A percentile compares a stretch with the other conserved stretches of the same genome.
phyloP scores from a whole-genome alignment of 2,113 vertebrate genomes.

The Etheostoma spectabile region DNA sequence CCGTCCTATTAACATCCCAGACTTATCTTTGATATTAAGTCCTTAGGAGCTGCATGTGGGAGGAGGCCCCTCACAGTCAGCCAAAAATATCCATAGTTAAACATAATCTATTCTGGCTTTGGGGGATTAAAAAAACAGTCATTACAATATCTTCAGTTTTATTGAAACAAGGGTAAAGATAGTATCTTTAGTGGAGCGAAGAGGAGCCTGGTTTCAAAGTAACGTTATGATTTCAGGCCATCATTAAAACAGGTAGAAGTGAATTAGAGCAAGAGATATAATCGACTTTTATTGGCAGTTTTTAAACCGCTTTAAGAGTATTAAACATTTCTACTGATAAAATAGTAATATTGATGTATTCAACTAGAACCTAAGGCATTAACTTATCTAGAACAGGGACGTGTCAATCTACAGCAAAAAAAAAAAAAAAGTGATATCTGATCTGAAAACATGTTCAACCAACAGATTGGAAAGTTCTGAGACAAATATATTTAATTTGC shows the following conservation, averaged over 20 bases:
- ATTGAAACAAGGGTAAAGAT: neutral
- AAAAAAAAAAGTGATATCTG: neutral
- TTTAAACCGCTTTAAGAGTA: neutral
- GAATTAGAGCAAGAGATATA: neutral
- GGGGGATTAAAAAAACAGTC: constrained; percentile 2
- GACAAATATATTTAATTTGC: neutral
- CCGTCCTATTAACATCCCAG: constrained; percentile 17
- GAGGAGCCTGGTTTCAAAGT: neutral
- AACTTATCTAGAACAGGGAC: neutral
- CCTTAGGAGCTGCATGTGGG: constrained; percentile 27
- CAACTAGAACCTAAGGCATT: neutral
- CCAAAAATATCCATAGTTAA: constrained; percentile 36
- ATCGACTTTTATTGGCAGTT: neutral
- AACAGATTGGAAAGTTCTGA: neutral
- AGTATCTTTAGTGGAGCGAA: neutral
- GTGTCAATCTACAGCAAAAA: neutral
- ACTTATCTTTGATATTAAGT: constrained; percentile 44
- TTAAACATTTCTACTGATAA: neutral
- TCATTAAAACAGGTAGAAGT: constrained; percentile 7
- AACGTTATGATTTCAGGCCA: neutral
- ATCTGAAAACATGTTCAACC: neutral
- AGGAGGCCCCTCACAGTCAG: constrained; percentile 21
- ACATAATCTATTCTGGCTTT: constrained; percentile 41
- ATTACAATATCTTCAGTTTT: constrained; percentile 5
- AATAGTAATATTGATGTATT: neutral